Percentiles rank a stretch among this genome's conserved stretches.
Conservation (phyloP, 2,797 vertebrate genomes). For the Moxostoma hubbsi region DNA sequence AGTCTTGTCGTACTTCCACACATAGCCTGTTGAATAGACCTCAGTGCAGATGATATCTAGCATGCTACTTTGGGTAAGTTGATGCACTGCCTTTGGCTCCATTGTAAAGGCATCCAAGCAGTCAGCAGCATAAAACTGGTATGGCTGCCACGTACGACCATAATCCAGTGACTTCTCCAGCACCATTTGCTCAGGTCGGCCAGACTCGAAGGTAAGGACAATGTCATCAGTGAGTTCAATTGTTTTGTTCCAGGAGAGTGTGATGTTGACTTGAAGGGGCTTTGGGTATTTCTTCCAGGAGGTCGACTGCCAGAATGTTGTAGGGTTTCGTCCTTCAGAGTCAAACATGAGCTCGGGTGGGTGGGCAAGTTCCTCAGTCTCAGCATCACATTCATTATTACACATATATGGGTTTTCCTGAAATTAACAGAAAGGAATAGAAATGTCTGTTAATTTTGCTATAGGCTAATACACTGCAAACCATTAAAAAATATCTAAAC, state of each 20-base stretch:
- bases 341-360: slow-evolving; percentile 96
- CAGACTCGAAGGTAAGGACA: slow-evolving; percentile 94
- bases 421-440: slow-evolving; percentile 51
- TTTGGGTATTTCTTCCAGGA: slow-evolving; percentile 96
- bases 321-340: slow-evolving; percentile 93
- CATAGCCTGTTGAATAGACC: slow-evolving; percentile 95
- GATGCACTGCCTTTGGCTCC: slow-evolving; percentile 94
- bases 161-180: slow-evolving; percentile 97
- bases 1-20: slow-evolving; percentile 94
- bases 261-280: slow-evolving; percentile 94
- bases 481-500: too few species aligned
- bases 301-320: slow-evolving; percentile 96
- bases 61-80: slow-evolving; percentile 90
- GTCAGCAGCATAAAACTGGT: slow-evolving; percentile 97
- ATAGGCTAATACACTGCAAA: too few species aligned
- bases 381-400: slow-evolving; percentile 96
- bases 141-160: slow-evolving; percentile 95
- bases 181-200: slow-evolving; percentile 96
- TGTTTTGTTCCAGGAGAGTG: slow-evolving; percentile 97
- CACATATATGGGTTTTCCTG: slow-evolving; percentile 99
- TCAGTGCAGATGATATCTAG: slow-evolving; percentile 98
- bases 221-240: slow-evolving; percentile 98
- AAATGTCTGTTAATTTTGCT: slow-evolving; percentile 1
- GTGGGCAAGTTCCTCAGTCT: slow-evolving; percentile 92
- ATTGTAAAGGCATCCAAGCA: slow-evolving; percentile 96